Conservation (phyloP, 2,888 invertebrate species). For the Apoderus coryli region DNA sequence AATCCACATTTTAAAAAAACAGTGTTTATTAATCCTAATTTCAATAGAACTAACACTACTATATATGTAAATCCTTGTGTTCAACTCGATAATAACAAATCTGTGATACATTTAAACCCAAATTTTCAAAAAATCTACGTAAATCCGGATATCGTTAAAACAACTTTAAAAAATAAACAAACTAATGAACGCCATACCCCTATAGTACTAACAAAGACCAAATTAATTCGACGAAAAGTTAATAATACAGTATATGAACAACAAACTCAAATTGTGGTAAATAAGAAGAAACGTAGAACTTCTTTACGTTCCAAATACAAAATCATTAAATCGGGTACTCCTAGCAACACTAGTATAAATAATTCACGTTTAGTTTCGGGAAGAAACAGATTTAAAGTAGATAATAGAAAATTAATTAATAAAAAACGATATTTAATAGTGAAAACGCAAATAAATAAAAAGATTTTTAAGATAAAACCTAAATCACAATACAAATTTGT, state of each 20-base stretch:
- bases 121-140: constrained; percentile 17
- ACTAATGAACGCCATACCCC: background rate
- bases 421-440: background rate
- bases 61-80: constrained; percentile 12
- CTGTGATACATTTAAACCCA: constrained; percentile 18
- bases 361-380: background rate
- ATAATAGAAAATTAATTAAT: constrained; percentile 14
- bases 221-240: constrained; percentile 18
- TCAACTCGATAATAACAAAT: constrained; percentile 11
- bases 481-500: too few relatives aligned
- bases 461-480: too few relatives aligned
- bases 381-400: constrained; percentile 17
- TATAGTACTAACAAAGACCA: constrained; percentile 16
- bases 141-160: constrained; percentile 17
- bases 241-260: constrained; percentile 9
- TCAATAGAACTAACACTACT: constrained; percentile 17
- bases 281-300: constrained; percentile 17
- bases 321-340: constrained; percentile 17
- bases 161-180: constrained; percentile 7
- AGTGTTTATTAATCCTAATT: constrained; percentile 31
- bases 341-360: background rate
- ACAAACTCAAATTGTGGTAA: too few relatives aligned
- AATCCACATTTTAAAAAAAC: constrained; percentile 30
- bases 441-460: constrained; percentile 3
- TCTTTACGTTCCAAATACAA: constrained; percentile 25